Evolutionary conservation across 2,797 vertebrate species (phyloP).

Genomic region (Mallotus villosus): DNA sequence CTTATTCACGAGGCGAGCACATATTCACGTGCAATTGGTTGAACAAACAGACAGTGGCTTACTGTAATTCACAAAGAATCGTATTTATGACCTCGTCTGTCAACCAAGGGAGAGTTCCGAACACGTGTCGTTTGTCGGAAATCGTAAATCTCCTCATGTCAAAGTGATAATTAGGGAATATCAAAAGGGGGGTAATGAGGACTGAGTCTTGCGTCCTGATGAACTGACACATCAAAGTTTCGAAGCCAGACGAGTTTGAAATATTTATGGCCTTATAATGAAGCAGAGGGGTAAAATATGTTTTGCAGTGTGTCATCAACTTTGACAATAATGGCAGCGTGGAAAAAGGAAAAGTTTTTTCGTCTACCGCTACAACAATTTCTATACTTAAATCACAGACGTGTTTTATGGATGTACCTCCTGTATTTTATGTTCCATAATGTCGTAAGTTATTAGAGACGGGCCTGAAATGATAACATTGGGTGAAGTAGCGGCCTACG

Average conservation of each 20-base stretch:
- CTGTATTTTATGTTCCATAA: neutral
- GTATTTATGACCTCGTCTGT: conserved; percentile 43
- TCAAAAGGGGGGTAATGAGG: conserved; percentile 31
- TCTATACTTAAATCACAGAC: conserved; percentile 5
- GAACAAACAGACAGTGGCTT: conserved; percentile 24
- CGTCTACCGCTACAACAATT: neutral
- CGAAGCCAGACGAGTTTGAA: conserved; percentile 32
- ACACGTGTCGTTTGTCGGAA: conserved; percentile 53
- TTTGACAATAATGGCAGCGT: conserved; percentile 19
- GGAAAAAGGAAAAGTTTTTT: conserved; percentile 5
- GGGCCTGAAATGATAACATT: neutral
- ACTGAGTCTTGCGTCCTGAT: conserved; percentile 29
- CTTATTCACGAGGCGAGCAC: conserved; percentile 20
- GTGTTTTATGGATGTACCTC: conserved; percentile 1
- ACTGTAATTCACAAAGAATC: conserved; percentile 28
- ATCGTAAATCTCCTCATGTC: conserved; percentile 41
- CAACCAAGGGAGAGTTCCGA: conserved; percentile 34
- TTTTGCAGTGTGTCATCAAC: conserved; percentile 30
- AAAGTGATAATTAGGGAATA: conserved; percentile 48
- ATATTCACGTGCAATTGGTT: conserved; percentile 16
- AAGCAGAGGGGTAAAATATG: conserved; percentile 38
- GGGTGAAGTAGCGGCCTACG: neutral
- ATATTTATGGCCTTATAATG: conserved; percentile 52
- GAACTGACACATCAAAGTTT: conserved; percentile 37
- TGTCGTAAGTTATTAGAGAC: neutral